Evolutionary conservation across 2,797 vertebrate genomes (phyloP).

Genomic region (Periophthalmus magnuspinnatus): DNA sequence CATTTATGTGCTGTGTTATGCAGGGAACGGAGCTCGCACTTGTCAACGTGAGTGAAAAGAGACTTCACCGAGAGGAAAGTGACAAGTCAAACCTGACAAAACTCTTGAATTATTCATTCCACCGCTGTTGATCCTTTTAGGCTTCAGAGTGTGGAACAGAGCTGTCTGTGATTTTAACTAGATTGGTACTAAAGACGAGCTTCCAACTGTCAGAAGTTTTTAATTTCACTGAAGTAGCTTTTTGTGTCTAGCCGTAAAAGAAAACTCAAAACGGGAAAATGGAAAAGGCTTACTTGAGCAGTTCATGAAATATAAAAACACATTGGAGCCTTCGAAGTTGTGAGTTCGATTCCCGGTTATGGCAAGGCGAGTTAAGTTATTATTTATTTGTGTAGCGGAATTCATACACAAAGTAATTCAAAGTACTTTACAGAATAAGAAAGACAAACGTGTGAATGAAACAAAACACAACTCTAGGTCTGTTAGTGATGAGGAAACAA

Average conservation of each 20-base stretch:
- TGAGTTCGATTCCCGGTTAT: no score
- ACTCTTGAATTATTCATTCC: slow-evolving; percentile 12
- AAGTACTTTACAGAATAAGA: no score
- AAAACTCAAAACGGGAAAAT: background rate
- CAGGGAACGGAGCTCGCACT: slow-evolving; percentile 1
- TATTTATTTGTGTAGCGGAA: no score
- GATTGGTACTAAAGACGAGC: slow-evolving; percentile 2
- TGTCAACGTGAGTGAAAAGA: slow-evolving; percentile 11
- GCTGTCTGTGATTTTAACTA: slow-evolving; percentile 2
- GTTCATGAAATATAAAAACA: background rate
- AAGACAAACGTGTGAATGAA: no score
- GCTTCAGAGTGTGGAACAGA: background rate
- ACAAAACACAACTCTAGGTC: no score
- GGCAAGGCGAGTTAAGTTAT: no score
- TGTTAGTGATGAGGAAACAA: no score
- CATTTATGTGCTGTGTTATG: slow-evolving; percentile 23
- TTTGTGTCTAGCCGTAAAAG: background rate
- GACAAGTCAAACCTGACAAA: slow-evolving; percentile 17
- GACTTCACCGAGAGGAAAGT: slow-evolving; percentile 5
- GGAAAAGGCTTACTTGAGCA: background rate
- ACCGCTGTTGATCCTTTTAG: slow-evolving; percentile 9
- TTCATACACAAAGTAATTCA: no score
- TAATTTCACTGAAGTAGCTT: background rate
- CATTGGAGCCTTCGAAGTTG: background rate
- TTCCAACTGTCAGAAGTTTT: background rate